A percentile compares a stretch with the other conserved stretches of the same genome.
These are phyloP conservation scores for Aphrocallistes beatrix DNA, from an alignment of 37 sponge, comb jelly and placozoan species.

Conservation along the genomic window DNA sequence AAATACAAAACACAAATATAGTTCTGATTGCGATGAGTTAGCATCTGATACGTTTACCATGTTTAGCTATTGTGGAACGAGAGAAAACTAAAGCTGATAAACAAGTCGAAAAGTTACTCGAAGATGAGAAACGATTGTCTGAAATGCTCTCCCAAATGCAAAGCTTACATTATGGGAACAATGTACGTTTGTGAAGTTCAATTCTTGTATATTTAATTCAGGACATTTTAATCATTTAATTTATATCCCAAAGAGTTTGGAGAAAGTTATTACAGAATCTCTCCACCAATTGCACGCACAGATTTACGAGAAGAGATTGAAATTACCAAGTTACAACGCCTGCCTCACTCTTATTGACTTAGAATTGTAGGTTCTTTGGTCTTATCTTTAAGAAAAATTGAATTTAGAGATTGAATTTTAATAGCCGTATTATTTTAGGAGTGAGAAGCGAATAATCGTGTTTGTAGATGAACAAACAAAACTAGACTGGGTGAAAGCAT, in stretches of 20 bases:
- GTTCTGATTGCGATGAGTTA: too few species aligned
- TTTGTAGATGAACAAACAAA: constrained; percentile 1
- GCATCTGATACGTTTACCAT: too few species aligned
- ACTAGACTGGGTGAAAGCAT: constrained; percentile 8
- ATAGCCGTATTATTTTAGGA: too few species aligned
- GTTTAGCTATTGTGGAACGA: not conserved
- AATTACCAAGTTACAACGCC: not conserved
- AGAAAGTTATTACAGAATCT: constrained; percentile 2
- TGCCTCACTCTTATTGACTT: not conserved
- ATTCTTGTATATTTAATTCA: not conserved
- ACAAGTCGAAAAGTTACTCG: not conserved
- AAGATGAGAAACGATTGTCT: not conserved
- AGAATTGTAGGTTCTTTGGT: not conserved
- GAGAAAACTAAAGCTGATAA: constrained; percentile 7
- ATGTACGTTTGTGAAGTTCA: not conserved
- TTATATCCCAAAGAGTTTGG: not conserved
- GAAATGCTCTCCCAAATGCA: not conserved
- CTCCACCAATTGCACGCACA: not conserved
- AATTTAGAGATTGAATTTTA: not conserved
- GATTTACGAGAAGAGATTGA: constrained; percentile 9
- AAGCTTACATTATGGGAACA: not conserved
- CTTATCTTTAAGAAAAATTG: not conserved
- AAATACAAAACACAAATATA: too few species aligned
- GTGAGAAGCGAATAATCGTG: not conserved
- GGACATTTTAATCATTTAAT: not conserved